A percentile compares a stretch with the other conserved stretches of the same genome.
phyloP scores from a whole-genome alignment of 1,140 invertebrate genomes.

The Drosophila navojoa region DNA sequence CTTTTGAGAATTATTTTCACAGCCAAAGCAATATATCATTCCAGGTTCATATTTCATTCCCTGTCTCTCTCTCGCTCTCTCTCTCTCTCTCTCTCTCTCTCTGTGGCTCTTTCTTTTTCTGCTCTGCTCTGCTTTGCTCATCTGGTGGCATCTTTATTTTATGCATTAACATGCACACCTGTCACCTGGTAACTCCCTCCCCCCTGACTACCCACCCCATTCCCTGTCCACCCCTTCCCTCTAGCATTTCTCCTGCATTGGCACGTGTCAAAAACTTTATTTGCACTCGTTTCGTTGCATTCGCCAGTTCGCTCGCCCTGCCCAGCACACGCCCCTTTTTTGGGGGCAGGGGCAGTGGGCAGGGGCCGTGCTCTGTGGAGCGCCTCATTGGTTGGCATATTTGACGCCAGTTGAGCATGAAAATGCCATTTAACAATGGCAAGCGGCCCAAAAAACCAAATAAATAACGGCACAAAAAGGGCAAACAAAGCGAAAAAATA shows the following conservation, averaged over 20 bases:
- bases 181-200: slow-evolving; percentile 12
- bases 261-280: slow-evolving; percentile 70
- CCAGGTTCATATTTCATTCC: background rate
- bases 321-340: background rate
- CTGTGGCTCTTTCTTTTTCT: background rate
- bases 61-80: no score
- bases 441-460: slow-evolving; percentile 43
- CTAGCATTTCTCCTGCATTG: slow-evolving; percentile 11
- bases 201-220: background rate
- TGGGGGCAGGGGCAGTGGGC: no score
- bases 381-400: slow-evolving; percentile 66
- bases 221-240: background rate
- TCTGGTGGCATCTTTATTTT: slow-evolving; percentile 25
- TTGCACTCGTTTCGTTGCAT: slow-evolving; percentile 28
- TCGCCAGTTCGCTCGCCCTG: background rate
- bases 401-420: slow-evolving; percentile 80
- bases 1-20: slow-evolving; percentile 50
- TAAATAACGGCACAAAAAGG: slow-evolving; percentile 70
- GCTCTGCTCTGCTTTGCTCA: slow-evolving; percentile 14
- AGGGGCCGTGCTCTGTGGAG: slow-evolving; percentile 22
- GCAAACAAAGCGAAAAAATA: slow-evolving; percentile 13
- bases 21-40: slow-evolving; percentile 53
- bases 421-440: slow-evolving; percentile 79
- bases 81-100: background rate
- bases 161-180: slow-evolving; percentile 41